Percentiles rank a stretch among this genome's conserved stretches.
These are phyloP conservation scores for Agonum fuliginosum DNA, from an alignment of 2,888 invertebrate species.

Conservation along the genomic window DNA sequence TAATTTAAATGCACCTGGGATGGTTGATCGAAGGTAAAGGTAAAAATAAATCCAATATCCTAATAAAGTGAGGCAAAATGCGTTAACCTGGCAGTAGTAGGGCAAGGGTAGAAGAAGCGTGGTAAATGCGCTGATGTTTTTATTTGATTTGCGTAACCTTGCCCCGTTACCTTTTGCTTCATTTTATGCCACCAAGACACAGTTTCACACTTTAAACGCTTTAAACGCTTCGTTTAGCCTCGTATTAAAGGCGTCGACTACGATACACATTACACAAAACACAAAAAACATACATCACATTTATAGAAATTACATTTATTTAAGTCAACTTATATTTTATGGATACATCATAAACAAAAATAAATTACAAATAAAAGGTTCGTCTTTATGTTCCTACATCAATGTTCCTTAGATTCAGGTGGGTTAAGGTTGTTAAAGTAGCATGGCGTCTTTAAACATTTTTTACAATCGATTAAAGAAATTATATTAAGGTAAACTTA, in stretches of 20 bases:
- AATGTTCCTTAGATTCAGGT: too few relatives aligned
- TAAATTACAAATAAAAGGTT: too few relatives aligned
- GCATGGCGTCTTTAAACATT: too few relatives aligned
- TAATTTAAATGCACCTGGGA: slow-evolving; percentile 8
- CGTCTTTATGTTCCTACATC: too few relatives aligned
- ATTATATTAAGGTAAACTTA: too few relatives aligned
- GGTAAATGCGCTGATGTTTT: slow-evolving; percentile 34
- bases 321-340: too few relatives aligned
- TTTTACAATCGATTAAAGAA: too few relatives aligned
- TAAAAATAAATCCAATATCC: slow-evolving; percentile 17
- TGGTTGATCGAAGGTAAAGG: not conserved
- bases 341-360: too few relatives aligned
- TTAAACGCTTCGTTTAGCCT: slow-evolving; percentile 10
- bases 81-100: not conserved
- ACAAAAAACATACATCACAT: not conserved
- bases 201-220: slow-evolving; percentile 9
- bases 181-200: not conserved
- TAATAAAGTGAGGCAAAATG: slow-evolving; percentile 10
- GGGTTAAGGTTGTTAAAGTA: too few relatives aligned
- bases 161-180: not conserved
- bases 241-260: not conserved
- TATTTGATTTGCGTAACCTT: slow-evolving; percentile 40
- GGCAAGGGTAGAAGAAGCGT: not conserved
- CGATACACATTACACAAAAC: not conserved
- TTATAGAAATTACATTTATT: too few relatives aligned